Base-by-base conservation (phyloP, 2,888 invertebrate genomes). In the Tenthredo notha region DNA sequence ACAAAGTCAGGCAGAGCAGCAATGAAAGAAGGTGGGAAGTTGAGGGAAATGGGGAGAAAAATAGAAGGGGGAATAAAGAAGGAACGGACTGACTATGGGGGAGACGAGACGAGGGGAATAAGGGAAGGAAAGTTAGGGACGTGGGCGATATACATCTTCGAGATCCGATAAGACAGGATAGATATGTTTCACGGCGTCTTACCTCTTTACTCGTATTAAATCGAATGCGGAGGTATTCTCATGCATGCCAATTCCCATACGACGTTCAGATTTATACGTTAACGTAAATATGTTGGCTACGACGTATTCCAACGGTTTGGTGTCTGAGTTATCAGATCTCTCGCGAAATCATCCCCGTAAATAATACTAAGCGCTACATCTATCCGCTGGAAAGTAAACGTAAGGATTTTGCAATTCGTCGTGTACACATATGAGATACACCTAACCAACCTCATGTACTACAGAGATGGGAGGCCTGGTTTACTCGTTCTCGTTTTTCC, bases 191-290 rank as follows among this genome's bases (percentile, higher is more conserved):
- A 89, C 91, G 90, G 90, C 89, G 89, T 89, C 90, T 91, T 90
- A 91, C 90, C 91, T 91, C 92, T 92, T 92, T 92, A 92, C 91
- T 88, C 91, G 91, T 89, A 92, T 92, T 92, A 92, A 92, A 92
- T 92, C 92, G 92, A 92, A 92, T 89, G 90, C 92, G 91, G 90
- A 87, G 90, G 89, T 90, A 91, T 92, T 92, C 92, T 92, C 92
- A 92, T 92, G 92, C 92, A 92, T 92, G 92, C 92, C 92, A 92
- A 92, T 92, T 92, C 89, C 89, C 87, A 83, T 86, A 85, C 84
- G 85, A 84, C 85, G 86, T 75, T 87, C 89, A 92, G 92, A 92
- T 92, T 92, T 92, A 92, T 92, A 88, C 91, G 90, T 91, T 90
- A 90, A 91, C 91, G 92, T 92, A 90, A 91, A 91, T 90, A 92